Evolutionary conservation across 2,888 invertebrate species (phyloP), one percentile per base, ranked within the genome.

Genomic region (Galeopsomyia nigrocyanea): DNA sequence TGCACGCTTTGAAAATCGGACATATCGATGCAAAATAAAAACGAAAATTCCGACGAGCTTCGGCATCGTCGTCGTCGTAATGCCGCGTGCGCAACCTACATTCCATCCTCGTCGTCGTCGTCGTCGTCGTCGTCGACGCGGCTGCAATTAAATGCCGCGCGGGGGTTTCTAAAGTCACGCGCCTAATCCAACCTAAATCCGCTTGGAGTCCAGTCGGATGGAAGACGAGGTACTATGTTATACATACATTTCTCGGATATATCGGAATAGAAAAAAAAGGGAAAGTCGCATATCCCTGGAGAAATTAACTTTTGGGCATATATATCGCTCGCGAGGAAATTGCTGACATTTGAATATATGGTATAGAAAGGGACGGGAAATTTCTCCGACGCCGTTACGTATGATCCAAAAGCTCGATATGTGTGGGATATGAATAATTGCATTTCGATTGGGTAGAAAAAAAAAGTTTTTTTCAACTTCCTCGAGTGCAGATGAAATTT

Each of bases 151-250:
- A 79, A 77, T 76, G 64, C 68, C 53, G 75, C 71, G 71, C 77
- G 75, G 80, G 76, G 80, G 78, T 82, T 81, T 81, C 79, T 77
- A 78, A 76, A 78, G 77, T 77, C 79, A 78, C 78, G 75, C 75
- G 72, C 79, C 77, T 82, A 82, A 82, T 82, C 80, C 80, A 80
- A 76, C 78, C 79, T 77, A 76, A 80, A 80, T 81, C 78, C 77
- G 74, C 14, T 46, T 56, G 22, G 71, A 53, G 68, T 66, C 66
- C 71, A 60, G 74, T 69, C 69, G 68, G 51, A 62, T 57, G 74
- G 74, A 74, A 70, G 70, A 67, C 51, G 13, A 51, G 51, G 17
- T 13, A 51, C 9, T 19, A 7, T 51, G 19, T 17, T 51, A 51
- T 51, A 51, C 39, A 39, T 39, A 9, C 39, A 10, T 39, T 39